A percentile compares a stretch with the other conserved stretches of the same genome.
These are phyloP conservation scores for Julus scandinavius DNA, from an alignment of 2,888 invertebrate genomes.

Conservation along the genomic window DNA sequence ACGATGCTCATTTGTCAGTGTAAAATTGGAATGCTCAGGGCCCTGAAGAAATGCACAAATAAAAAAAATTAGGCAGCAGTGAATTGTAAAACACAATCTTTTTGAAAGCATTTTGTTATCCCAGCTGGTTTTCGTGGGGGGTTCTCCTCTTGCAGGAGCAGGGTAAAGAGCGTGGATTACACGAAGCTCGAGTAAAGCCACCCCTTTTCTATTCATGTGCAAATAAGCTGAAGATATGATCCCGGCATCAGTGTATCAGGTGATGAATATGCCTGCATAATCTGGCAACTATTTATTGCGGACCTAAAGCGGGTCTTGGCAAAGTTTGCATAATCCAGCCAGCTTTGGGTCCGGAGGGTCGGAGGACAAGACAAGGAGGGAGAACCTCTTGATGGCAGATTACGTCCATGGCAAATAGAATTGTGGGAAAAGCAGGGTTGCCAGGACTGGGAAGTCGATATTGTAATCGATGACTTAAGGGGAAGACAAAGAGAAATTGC, in stretches of 20 bases:
- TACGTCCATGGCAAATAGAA: background rate
- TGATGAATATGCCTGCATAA: slow-evolving; percentile 42
- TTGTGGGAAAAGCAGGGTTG: background rate
- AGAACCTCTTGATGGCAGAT: background rate
- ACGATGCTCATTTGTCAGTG: background rate
- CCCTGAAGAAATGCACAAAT: slow-evolving; percentile 20
- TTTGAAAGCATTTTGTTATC: slow-evolving; percentile 22
- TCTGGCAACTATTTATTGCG: slow-evolving; percentile 1
- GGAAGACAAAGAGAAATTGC: no score
- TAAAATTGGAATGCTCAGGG: background rate
- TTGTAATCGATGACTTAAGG: background rate
- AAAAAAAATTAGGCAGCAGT: slow-evolving; percentile 3
- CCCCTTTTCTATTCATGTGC: slow-evolving; percentile 31
- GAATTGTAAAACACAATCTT: slow-evolving; percentile 39
- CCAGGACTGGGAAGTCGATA: background rate
- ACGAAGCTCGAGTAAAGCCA: background rate
- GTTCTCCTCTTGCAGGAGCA: background rate
- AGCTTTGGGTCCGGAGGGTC: background rate
- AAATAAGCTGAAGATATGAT: slow-evolving; percentile 23
- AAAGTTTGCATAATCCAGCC: background rate
- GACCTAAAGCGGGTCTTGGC: background rate
- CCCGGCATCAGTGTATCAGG: slow-evolving; percentile 12
- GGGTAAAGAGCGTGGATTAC: background rate
- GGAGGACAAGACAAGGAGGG: background rate
- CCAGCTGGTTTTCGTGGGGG: slow-evolving; percentile 3